A percentile compares a stretch with the other conserved stretches of the same genome.
phyloP scores from a whole-genome alignment of 1,140 invertebrate genomes.

The Ceratina japonica region DNA sequence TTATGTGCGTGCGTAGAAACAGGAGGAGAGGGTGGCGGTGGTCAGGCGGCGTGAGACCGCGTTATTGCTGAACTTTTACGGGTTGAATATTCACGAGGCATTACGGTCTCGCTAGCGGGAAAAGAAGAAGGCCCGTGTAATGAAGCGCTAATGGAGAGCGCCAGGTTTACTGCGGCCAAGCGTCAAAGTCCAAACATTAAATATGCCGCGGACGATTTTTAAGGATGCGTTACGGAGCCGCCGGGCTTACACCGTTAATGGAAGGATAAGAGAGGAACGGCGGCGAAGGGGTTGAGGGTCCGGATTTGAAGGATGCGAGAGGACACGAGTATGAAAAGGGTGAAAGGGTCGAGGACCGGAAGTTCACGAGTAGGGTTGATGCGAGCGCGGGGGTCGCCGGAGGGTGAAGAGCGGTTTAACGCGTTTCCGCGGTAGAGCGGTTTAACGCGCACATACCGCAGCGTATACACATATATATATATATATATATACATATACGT shows the following conservation, averaged over 20 bases:
- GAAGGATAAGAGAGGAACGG: slow-evolving; percentile 62
- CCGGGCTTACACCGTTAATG: slow-evolving; percentile 61
- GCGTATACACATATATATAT: too few relatives aligned
- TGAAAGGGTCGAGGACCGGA: slow-evolving; percentile 65
- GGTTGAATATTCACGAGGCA: slow-evolving; percentile 1
- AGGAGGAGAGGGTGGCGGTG: too few relatives aligned
- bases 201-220: slow-evolving; percentile 65
- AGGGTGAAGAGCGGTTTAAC: slow-evolving; percentile 61
- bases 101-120: neutral
- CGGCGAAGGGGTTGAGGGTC: slow-evolving; percentile 13
- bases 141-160: slow-evolving; percentile 57
- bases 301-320: slow-evolving; percentile 62
- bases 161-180: slow-evolving; percentile 45
- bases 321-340: slow-evolving; percentile 63
- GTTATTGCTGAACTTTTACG: slow-evolving; percentile 42
- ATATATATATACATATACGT: too few relatives aligned
- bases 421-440: slow-evolving; percentile 64
- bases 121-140: slow-evolving; percentile 31
- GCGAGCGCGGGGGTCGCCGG: slow-evolving; percentile 33
- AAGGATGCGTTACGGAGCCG: slow-evolving; percentile 59
- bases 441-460: slow-evolving; percentile 56
- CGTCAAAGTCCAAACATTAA: slow-evolving; percentile 65
- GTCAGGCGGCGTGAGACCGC: slow-evolving; percentile 62
- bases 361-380: slow-evolving; percentile 60
- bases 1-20: too few relatives aligned